These are phyloP conservation scores for Notothenia coriiceps DNA, from an alignment of 2,113 vertebrate genomes.

Conservation along the genomic window DNA sequence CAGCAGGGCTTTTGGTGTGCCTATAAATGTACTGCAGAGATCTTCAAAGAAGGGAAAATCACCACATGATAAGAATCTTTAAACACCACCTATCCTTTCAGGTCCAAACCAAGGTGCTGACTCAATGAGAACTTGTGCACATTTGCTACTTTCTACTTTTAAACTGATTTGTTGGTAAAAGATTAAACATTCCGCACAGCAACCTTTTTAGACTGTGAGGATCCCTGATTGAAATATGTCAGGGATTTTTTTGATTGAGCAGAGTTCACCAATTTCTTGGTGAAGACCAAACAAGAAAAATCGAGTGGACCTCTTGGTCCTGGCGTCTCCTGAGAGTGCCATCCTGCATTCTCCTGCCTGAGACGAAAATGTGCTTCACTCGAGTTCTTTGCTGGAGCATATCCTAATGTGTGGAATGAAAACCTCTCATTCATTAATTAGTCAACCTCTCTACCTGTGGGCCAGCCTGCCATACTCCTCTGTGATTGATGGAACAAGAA, in stretches of 20 bases:
- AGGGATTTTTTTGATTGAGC: neutral
- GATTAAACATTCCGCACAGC: neutral
- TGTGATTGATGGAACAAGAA: conserved; percentile 72
- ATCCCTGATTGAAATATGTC: neutral
- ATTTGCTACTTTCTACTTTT: neutral
- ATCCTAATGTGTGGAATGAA: conserved; percentile 49
- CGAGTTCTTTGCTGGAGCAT: conserved; percentile 28
- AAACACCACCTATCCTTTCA: neutral
- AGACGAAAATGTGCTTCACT: conserved; percentile 26
- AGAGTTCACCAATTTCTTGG: neutral
- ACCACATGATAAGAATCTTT: neutral
- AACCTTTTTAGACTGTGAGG: neutral
- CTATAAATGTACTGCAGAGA: neutral
- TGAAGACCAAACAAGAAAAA: neutral
- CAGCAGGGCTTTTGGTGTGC: neutral
- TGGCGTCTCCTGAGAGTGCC: neutral
- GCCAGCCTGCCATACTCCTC: conserved; percentile 56
- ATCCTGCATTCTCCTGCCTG: neutral
- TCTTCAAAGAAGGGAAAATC: neutral
- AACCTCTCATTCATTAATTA: conserved; percentile 72
- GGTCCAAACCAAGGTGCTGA: neutral
- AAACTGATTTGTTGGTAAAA: neutral
- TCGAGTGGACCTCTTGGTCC: neutral
- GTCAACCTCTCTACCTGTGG: conserved; percentile 71
- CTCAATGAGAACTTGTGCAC: neutral